Percentiles rank a stretch among this genome's conserved stretches.
These are phyloP conservation scores for Callinectes sapidus DNA, from an alignment of 2,888 invertebrate genomes.

Conservation along the genomic window DNA sequence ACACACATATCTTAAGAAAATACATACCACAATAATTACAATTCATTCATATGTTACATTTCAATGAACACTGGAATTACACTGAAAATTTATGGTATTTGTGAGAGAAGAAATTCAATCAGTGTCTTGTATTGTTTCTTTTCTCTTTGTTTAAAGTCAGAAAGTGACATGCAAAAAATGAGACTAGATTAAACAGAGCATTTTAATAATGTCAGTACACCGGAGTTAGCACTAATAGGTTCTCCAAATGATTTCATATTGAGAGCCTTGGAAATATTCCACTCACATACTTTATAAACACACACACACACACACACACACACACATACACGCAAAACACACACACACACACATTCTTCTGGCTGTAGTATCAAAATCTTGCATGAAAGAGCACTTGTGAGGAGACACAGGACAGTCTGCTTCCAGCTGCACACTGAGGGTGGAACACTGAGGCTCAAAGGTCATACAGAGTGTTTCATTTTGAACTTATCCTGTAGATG, in stretches of 20 bases:
- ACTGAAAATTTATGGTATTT: constrained; percentile 4
- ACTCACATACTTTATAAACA: neutral
- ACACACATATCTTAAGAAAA: constrained; percentile 45
- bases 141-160: constrained; percentile 22
- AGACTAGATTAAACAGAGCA: constrained; percentile 33
- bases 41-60: constrained; percentile 45
- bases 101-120: constrained; percentile 23
- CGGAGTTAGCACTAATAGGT: constrained; percentile 9
- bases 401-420: neutral
- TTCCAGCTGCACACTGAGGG: neutral
- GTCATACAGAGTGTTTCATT: neutral
- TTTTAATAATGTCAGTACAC: constrained; percentile 26
- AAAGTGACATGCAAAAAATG: constrained; percentile 36
- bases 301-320: constrained; percentile 30
- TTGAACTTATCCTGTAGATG: neutral
- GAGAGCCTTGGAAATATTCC: neutral
- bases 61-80: constrained; percentile 43
- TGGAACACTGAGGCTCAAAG: neutral
- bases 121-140: constrained; percentile 19
- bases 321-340: neutral
- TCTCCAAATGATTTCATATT: neutral
- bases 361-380: constrained; percentile 48
- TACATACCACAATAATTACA: constrained; percentile 48
- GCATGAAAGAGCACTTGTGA: constrained; percentile 49
- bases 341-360: constrained; percentile 43